Percentiles rank a stretch among this genome's conserved stretches.
Evolutionary conservation across 2,888 invertebrate genomes (phyloP).

Genomic region (Rhodophaea formosa): DNA sequence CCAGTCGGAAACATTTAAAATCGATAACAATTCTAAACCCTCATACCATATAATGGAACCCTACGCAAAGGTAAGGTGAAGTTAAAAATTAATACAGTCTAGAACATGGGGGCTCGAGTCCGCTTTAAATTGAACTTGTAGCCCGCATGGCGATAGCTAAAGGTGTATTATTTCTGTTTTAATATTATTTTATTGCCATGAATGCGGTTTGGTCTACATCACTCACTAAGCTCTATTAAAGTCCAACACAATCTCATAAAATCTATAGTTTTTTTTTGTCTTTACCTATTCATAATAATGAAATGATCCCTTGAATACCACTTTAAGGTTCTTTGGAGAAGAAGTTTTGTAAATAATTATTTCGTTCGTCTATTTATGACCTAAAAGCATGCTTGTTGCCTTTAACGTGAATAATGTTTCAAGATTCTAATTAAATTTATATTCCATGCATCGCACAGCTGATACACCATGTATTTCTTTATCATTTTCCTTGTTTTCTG

Average conservation of each 20-base stretch:
- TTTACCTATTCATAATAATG: no score
- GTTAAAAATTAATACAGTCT: conserved; percentile 52
- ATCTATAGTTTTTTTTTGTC: no score
- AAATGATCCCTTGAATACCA: no score
- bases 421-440: background rate
- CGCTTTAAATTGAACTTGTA: conserved; percentile 24
- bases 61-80: conserved; percentile 27
- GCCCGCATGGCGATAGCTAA: conserved; percentile 46
- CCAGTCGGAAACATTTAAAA: conserved; percentile 32
- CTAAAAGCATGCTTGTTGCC: background rate
- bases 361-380: background rate
- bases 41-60: conserved; percentile 39
- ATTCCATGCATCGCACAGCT: background rate
- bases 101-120: conserved; percentile 54
- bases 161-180: conserved; percentile 33
- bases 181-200: conserved; percentile 18
- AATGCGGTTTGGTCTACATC: conserved; percentile 19
- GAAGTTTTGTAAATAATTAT: no score
- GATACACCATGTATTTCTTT: background rate
- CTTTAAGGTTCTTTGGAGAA: no score
- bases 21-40: conserved; percentile 55
- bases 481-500: background rate
- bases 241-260: no score
- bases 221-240: background rate
- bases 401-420: background rate